Base-by-base conservation (phyloP, 2,797 vertebrate species). In the Scomberomorus guttatus region DNA sequence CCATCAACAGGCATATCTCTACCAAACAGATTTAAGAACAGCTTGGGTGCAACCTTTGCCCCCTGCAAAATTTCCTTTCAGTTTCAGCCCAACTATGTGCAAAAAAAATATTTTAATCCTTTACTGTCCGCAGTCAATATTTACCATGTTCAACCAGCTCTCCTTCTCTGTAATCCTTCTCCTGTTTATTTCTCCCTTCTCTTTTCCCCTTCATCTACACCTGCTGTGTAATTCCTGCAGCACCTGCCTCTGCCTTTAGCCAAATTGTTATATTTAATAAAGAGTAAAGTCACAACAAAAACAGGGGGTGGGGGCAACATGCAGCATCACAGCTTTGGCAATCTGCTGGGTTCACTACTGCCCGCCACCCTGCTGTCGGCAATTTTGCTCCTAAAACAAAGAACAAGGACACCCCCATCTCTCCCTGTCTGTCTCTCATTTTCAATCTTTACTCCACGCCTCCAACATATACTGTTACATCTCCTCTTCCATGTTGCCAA, bases 251-350 rank as follows among this genome's bases (percentile, higher is more conserved):
- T 79, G 79, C 83, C 81, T 87, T 73, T 70, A 82, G 83, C 71
- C 73, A 86, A 74, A 85, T 71, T 83, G 74, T 90, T 88, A 84
- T 89, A 80, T 84, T 66, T 80, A 83, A 90, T 84, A 85, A 89
- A 87, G 77, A 83, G 77, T 13, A 75, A 85, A 84, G 54, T 69
- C 72, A 84, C 77, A 81, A 80, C 80, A 83, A 84, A 84, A 86
- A 77, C 78, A 82, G 48, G 68, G 77, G 59, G 82, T 44, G 68
- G 77, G 59, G 82, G 62, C 76, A 82, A 81, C 56, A 8, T 81
- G 77, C 84, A 79, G 77, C 84, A 72, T 80, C 78, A 51, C 80
- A 60, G 72, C 58, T 66, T n/a, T 71, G 29, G 24, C 67, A 81
- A 72, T 86, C 69, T 81, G 77, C 81, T 85, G 75, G 82, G 76